These are phyloP conservation scores for Ylistrum balloti DNA, from an alignment of 1,140 invertebrate species.

Conservation along the genomic window DNA sequence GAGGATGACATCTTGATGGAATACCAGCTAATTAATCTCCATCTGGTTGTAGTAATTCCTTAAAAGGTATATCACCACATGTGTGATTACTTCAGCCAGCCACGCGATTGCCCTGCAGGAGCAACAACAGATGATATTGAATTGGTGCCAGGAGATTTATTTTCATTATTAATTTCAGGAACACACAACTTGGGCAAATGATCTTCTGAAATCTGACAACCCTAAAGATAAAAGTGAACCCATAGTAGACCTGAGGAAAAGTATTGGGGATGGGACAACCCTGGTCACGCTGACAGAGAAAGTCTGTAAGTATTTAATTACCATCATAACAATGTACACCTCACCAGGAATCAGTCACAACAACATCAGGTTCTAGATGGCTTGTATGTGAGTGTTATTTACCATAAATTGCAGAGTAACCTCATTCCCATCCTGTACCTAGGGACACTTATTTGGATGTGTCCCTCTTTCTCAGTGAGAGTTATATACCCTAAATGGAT, in stretches of 20 bases:
- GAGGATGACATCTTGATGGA: not conserved
- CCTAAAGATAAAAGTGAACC: constrained; percentile 42
- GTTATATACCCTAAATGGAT: too few relatives aligned
- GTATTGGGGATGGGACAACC: constrained; percentile 64
- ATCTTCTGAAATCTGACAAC: constrained; percentile 55
- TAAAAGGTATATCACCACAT: not conserved
- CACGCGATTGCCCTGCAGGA: not conserved
- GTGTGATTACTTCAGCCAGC: not conserved
- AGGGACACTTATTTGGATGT: too few relatives aligned
- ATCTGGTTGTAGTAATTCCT: not conserved
- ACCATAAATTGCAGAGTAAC: too few relatives aligned
- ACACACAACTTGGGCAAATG: constrained; percentile 66
- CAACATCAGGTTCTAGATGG: not conserved
- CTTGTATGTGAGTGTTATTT: not conserved
- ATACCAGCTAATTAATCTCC: constrained; percentile 2
- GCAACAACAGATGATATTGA: constrained; percentile 29
- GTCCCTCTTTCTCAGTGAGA: too few relatives aligned
- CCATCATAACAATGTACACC: not conserved
- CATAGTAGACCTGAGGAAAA: constrained; percentile 63
- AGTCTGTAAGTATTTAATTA: constrained; percentile 58
- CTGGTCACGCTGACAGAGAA: constrained; percentile 60
- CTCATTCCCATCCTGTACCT: too few relatives aligned
- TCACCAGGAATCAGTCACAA: not conserved
- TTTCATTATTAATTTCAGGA: constrained; percentile 53
- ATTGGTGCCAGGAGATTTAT: constrained; percentile 39